Conservation (phyloP, 2,888 invertebrate species). For the Watsonalla cultraria region DNA sequence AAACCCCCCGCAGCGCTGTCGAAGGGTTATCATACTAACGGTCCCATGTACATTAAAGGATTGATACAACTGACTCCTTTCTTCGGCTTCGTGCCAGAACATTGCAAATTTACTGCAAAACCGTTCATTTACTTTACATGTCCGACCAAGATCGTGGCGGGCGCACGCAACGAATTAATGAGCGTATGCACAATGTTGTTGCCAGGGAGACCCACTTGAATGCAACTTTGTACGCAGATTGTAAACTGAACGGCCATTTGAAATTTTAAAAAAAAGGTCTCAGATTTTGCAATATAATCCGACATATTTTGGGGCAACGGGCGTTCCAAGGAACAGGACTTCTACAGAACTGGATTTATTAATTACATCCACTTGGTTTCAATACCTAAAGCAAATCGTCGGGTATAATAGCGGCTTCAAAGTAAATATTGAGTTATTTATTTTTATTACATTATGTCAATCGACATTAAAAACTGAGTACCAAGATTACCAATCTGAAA, state of each 20-base stretch:
- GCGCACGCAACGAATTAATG: slow-evolving; percentile 8
- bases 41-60: neutral
- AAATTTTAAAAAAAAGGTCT: too few relatives aligned
- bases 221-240: neutral
- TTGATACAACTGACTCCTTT: neutral
- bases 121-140: slow-evolving; percentile 19
- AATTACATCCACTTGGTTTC: too few relatives aligned
- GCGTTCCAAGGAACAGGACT: too few relatives aligned
- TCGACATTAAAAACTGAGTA: too few relatives aligned
- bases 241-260: neutral
- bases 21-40: neutral
- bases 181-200: slow-evolving; percentile 2
- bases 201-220: neutral
- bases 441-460: too few relatives aligned
- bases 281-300: too few relatives aligned
- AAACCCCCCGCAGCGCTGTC: neutral
- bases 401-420: too few relatives aligned
- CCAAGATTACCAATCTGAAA: too few relatives aligned
- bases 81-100: slow-evolving; percentile 23
- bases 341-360: too few relatives aligned
- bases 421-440: too few relatives aligned
- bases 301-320: too few relatives aligned
- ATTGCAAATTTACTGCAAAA: slow-evolving; percentile 29
- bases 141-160: slow-evolving; percentile 1
- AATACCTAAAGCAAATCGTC: too few relatives aligned